Percentiles rank a stretch among this genome's conserved stretches.
phyloP scores from a whole-genome alignment of 2,797 vertebrate genomes.

The Thaleichthys pacificus region DNA sequence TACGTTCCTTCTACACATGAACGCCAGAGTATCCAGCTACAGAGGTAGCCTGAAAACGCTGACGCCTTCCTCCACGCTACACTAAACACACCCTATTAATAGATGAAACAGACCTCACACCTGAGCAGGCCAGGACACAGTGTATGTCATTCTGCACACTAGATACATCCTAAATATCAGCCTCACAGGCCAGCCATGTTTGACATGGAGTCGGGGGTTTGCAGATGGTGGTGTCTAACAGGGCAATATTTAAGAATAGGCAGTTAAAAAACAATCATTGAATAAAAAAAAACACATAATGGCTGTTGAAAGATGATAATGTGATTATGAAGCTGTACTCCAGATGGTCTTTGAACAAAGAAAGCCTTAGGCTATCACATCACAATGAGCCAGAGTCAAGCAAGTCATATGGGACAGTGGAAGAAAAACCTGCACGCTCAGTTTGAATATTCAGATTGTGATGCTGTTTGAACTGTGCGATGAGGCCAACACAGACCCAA shows the following conservation, averaged over 20 bases:
- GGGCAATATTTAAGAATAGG: not conserved
- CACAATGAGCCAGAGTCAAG: not conserved
- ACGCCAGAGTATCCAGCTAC: constrained; percentile 22
- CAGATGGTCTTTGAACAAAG: not conserved
- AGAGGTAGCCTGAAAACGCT: constrained; percentile 40
- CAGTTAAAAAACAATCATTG: too few species aligned
- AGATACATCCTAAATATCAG: not conserved
- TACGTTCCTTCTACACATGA: too few species aligned
- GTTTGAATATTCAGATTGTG: not conserved
- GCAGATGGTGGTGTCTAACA: not conserved
- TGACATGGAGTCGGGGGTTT: not conserved
- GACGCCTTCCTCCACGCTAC: constrained; percentile 53
- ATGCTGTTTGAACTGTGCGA: not conserved
- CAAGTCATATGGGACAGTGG: not conserved
- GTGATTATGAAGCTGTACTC: too few species aligned
- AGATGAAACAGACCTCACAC: constrained; percentile 41
- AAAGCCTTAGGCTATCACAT: not conserved
- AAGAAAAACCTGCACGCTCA: not conserved
- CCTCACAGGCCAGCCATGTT: not conserved
- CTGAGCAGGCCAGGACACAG: constrained; percentile 23
- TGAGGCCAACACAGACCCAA: not conserved
- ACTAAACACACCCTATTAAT: constrained; percentile 62
- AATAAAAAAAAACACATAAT: too few species aligned
- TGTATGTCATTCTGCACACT: not conserved
- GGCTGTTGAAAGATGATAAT: too few species aligned